Base-by-base conservation (phyloP, 2,888 invertebrate species). In the Mythimna vitellina region DNA sequence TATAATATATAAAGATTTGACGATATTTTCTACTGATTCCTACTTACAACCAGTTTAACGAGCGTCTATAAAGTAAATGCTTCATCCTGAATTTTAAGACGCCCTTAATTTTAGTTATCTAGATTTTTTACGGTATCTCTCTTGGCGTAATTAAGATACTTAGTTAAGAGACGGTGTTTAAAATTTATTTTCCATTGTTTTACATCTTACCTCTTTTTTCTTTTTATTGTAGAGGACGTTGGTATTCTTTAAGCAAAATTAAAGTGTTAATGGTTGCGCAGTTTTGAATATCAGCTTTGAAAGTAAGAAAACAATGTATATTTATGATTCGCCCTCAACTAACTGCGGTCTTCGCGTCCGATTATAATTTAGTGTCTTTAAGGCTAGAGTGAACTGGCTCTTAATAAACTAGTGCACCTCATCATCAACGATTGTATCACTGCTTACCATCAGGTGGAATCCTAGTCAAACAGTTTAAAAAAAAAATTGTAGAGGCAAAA, bases 81-180 rank as follows among this genome's bases (percentile, higher is more conserved):
- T 65, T 67, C 53, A 67, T 64, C 14, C 54, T 69, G 68, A 70
- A 57, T 78, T 80, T 80, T 73, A 81, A 81, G 73, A 73, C 42
- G 46, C 81, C 57, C 65, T 80, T 73, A 60, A 76, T 83, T 79
- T 66, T 57, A 67, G 76, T 71, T 82, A 82, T 81, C 80, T 82
- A 82, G 82, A 80, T 82, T 81, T 82, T 82, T 82, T 64, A 67
- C 80, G 79, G 67, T 81, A 82, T 80, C 79, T 72, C 29, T 68
- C 58, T 70, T 62, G 22, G 64, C 60, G 70, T 83, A 73, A 80
- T 82, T 77, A 72, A 74, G 74, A 75, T 74, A 66, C 82, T 81
- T 84, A 42, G 49, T 9, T 46, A 78, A 69, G 58, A 61, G 74
- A 78, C 81, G 56, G 62, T 51, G 70, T 81, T 84, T 64, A 81